Evolutionary conservation across 2,797 vertebrate species (phyloP).

Genomic region (Gorsachius magnificus): DNA sequence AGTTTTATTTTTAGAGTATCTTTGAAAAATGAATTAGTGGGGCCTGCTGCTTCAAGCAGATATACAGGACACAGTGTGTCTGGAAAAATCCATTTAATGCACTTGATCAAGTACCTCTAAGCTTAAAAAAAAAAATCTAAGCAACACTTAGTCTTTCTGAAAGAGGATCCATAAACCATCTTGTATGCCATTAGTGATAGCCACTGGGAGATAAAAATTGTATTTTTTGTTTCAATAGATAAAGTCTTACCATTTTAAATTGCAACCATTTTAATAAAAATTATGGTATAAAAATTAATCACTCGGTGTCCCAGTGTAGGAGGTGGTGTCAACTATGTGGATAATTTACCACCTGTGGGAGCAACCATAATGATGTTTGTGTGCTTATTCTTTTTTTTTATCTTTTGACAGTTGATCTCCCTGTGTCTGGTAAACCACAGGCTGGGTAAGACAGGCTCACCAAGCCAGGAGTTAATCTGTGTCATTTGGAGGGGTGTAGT

Average conservation of each 20-base stretch:
- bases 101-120: not conserved
- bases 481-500: not conserved
- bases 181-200: not conserved
- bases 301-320: not conserved
- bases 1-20: not conserved
- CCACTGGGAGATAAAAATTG: not conserved
- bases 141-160: not conserved
- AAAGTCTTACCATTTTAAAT: not conserved
- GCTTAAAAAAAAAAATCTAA: not conserved
- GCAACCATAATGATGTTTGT: not conserved
- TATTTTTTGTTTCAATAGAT: not conserved
- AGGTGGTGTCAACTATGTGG: not conserved
- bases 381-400: not conserved
- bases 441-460: not conserved
- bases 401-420: not conserved
- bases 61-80: accelerated
- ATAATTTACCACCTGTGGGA: not conserved
- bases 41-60: not conserved
- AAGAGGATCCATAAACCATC: not conserved
- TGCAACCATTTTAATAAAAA: not conserved
- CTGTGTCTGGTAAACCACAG: not conserved
- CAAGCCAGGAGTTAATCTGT: not conserved
- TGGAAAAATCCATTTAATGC: not conserved
- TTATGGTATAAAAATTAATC: not conserved
- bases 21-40: not conserved